Percentiles rank a stretch among this genome's conserved stretches.
Evolutionary conservation across 2,797 vertebrate genomes (phyloP).

Genomic region (Cossypha heuglini): DNA sequence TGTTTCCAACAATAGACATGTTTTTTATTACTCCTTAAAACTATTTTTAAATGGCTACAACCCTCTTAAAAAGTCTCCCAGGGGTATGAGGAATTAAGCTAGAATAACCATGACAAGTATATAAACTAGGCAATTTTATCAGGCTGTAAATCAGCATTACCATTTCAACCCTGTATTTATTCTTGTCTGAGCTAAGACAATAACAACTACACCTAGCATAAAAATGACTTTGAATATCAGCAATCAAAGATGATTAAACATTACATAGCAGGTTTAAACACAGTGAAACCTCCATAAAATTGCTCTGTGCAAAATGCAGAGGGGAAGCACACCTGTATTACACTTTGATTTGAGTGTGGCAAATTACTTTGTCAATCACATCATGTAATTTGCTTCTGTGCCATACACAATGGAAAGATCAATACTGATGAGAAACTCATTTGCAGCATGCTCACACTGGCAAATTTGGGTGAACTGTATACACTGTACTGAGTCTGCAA

Average conservation of each 20-base stretch:
- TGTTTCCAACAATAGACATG: slow-evolving; percentile 59
- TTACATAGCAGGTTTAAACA: slow-evolving; percentile 29
- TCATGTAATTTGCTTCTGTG: slow-evolving; percentile 22
- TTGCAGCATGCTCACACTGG: slow-evolving; percentile 1
- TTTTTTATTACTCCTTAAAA: slow-evolving; percentile 60
- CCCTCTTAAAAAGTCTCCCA: slow-evolving; percentile 56
- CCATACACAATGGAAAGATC: slow-evolving; percentile 43
- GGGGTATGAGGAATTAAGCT: slow-evolving; percentile 66
- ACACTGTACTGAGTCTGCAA: neutral
- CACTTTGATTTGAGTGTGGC: slow-evolving; percentile 24
- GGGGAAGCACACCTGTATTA: slow-evolving; percentile 37
- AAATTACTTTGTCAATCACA: slow-evolving; percentile 50
- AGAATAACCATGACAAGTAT: slow-evolving; percentile 60
- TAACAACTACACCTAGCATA: slow-evolving; percentile 59
- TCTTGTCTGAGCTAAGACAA: slow-evolving; percentile 59
- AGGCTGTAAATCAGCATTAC: slow-evolving; percentile 52
- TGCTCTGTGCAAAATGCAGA: slow-evolving; percentile 32
- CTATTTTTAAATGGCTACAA: slow-evolving; percentile 67
- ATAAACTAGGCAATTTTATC: slow-evolving; percentile 56
- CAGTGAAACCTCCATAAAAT: slow-evolving; percentile 27
- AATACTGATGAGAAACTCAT: slow-evolving; percentile 41
- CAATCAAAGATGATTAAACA: slow-evolving; percentile 71
- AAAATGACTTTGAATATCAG: slow-evolving; percentile 58
- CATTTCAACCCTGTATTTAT: slow-evolving; percentile 44
- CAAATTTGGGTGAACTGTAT: neutral